Percentiles rank a stretch among this genome's conserved stretches.
phyloP scores from a whole-genome alignment of 1,140 invertebrate species.

The Hyles euphorbiae region DNA sequence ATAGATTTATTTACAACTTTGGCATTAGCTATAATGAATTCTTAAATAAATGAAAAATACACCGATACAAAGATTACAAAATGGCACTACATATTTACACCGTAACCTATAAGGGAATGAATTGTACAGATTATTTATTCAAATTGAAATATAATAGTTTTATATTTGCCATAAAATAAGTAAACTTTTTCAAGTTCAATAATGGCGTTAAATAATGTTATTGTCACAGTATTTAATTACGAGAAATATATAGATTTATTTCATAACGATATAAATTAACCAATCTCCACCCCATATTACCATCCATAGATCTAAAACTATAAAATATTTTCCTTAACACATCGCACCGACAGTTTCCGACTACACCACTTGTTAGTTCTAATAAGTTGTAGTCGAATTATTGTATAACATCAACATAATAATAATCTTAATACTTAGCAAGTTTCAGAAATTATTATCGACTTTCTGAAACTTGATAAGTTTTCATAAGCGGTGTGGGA shows the following conservation, averaged over 20 bases:
- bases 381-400: conserved; percentile 33
- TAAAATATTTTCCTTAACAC: background rate
- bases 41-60: conserved; percentile 26
- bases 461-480: too few relatives aligned
- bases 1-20: conserved; percentile 53
- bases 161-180: too few relatives aligned
- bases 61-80: conserved; percentile 40
- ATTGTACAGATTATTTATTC: too few relatives aligned
- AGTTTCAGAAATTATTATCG: too few relatives aligned
- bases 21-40: conserved; percentile 53
- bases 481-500: too few relatives aligned
- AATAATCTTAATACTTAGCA: too few relatives aligned
- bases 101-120: conserved; percentile 30
- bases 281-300: background rate
- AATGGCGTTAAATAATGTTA: too few relatives aligned
- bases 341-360: conserved; percentile 13
- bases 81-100: conserved; percentile 72
- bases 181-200: too few relatives aligned
- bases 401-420: background rate
- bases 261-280: background rate
- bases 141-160: too few relatives aligned
- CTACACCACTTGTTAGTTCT: conserved; percentile 37
- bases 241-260: too few relatives aligned
- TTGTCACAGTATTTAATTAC: too few relatives aligned
- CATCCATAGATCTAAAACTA: background rate